Conservation (phyloP, 2,797 vertebrate species). For the Sebastes alutus region DNA sequence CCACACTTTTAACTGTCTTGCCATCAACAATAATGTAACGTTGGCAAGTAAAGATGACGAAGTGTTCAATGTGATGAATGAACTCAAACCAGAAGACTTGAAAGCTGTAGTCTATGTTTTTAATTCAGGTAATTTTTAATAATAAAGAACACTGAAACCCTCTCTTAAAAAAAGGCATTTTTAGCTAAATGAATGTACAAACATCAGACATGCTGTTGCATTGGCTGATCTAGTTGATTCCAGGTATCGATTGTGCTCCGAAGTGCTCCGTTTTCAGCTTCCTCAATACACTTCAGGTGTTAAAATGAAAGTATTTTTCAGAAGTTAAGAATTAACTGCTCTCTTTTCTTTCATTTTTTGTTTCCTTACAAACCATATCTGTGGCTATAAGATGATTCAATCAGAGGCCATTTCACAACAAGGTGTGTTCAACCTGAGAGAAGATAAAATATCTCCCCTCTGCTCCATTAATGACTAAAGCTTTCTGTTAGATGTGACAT, state of each 20-base stretch:
- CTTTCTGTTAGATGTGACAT: slow-evolving; percentile 38
- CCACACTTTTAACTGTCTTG: background rate
- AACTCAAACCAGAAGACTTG: background rate
- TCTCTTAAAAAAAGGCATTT: background rate
- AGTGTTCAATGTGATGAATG: background rate
- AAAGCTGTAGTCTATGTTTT: background rate
- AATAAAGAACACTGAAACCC: background rate
- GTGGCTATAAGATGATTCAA: slow-evolving; percentile 13
- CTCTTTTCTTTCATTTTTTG: background rate
- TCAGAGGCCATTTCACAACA: slow-evolving; percentile 35
- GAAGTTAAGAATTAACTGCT: no score
- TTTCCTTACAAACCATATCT: background rate
- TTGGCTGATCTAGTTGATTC: background rate
- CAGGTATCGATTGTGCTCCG: background rate
- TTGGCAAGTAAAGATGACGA: background rate
- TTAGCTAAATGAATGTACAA: background rate
- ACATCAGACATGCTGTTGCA: background rate
- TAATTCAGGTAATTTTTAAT: background rate
- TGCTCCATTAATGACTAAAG: slow-evolving; percentile 29
- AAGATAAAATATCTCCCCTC: slow-evolving; percentile 43
- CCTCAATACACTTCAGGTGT: background rate
- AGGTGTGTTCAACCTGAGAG: slow-evolving; percentile 53
- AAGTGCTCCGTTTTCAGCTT: background rate
- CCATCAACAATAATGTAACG: background rate
- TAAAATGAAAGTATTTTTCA: background rate